A percentile compares a stretch with the other conserved stretches of the same genome.
phyloP scores from a whole-genome alignment of 2,888 invertebrate species.

The Zootermopsis nevadensis region DNA sequence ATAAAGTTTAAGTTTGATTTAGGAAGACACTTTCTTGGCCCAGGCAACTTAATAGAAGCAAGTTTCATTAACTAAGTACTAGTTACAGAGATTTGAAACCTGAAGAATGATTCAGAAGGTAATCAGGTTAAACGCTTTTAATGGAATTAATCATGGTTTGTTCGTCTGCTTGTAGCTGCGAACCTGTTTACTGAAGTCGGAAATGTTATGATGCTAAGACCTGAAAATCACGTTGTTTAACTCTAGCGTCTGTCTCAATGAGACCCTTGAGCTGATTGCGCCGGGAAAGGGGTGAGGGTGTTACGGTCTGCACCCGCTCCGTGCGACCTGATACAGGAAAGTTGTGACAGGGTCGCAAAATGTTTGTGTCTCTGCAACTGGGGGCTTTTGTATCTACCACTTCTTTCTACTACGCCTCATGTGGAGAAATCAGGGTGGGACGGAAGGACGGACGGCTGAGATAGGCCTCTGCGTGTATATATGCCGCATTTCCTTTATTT shows the following conservation, averaged over 20 bases:
- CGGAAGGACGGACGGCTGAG: no score
- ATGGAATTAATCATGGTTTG: conserved; percentile 14
- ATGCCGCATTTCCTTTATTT: no score
- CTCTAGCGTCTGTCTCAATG: not conserved
- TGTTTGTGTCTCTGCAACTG: no score
- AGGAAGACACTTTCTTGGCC: not conserved
- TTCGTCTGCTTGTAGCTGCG: not conserved
- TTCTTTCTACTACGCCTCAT: no score
- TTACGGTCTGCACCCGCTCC: not conserved
- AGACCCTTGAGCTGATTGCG: not conserved
- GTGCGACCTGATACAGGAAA: not conserved
- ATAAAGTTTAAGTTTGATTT: not conserved
- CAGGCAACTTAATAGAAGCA: not conserved
- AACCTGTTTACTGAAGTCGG: conserved; percentile 7
- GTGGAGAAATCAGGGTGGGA: no score
- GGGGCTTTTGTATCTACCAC: no score
- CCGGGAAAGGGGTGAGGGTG: not conserved
- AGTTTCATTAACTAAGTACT: not conserved
- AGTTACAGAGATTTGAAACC: not conserved
- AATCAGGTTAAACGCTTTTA: conserved; percentile 15
- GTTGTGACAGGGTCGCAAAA: not conserved
- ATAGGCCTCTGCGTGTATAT: no score
- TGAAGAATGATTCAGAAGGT: not conserved
- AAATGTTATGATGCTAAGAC: conserved; percentile 4
- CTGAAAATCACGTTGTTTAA: conserved; percentile 10